A percentile compares a stretch with the other conserved stretches of the same genome.
phyloP scores from a whole-genome alignment of 2,888 invertebrate genomes.

The Alitta virens region DNA sequence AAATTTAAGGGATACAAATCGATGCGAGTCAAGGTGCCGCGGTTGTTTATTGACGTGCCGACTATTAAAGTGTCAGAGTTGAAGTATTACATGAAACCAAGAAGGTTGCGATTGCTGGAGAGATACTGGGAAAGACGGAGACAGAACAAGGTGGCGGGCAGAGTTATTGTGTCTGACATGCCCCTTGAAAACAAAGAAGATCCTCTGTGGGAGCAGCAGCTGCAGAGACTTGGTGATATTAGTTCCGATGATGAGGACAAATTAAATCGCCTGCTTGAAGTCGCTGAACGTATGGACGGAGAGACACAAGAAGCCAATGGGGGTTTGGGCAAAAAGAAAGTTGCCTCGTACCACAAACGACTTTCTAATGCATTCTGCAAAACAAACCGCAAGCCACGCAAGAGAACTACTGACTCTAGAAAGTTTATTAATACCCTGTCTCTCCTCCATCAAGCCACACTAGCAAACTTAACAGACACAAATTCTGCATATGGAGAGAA shows the following conservation, averaged over 20 bases:
- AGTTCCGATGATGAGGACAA: background rate
- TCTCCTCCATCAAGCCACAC: conserved; percentile 46
- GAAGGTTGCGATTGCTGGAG: background rate
- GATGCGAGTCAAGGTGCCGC: conserved; percentile 40
- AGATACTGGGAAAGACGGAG: background rate
- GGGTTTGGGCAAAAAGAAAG: conserved; percentile 12
- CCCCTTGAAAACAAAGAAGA: conserved; percentile 13
- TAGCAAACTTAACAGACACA: conserved; percentile 39
- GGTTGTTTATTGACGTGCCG: conserved; percentile 20
- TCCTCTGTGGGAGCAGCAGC: conserved; percentile 16
- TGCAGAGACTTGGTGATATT: background rate
- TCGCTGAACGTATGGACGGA: background rate
- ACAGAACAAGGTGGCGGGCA: background rate
- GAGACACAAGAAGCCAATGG: background rate
- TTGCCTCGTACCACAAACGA: conserved; percentile 13
- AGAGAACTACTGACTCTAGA: conserved; percentile 23
- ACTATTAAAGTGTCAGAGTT: background rate
- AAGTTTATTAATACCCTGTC: conserved; percentile 40
- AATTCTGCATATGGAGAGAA: conserved; percentile 27
- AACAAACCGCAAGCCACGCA: conserved; percentile 2
- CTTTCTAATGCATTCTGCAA: conserved; percentile 16
- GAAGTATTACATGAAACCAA: background rate
- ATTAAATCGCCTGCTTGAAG: background rate
- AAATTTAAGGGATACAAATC: conserved; percentile 39
- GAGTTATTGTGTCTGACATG: conserved; percentile 12